Percentiles rank a stretch among this genome's conserved stretches.
Evolutionary conservation across 92 coral and sea anemone species (phyloP).

Genomic region (Porites rus): DNA sequence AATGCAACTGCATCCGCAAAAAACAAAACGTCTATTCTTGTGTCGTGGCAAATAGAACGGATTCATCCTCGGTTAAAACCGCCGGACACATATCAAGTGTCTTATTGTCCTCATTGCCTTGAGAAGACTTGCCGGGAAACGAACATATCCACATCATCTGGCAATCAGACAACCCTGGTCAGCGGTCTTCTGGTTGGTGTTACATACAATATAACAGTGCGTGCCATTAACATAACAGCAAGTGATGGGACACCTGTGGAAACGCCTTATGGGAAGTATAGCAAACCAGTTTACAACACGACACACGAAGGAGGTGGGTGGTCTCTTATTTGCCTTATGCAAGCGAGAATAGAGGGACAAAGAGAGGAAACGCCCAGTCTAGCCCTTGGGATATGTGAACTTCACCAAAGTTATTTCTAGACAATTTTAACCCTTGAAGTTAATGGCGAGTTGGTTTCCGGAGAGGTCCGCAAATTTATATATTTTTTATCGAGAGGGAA

Average conservation of each 20-base stretch:
- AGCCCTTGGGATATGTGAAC: too few species aligned
- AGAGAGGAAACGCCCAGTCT: too few species aligned
- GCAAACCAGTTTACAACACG: constrained; percentile 35
- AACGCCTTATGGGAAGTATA: constrained; percentile 40
- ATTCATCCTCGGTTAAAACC: neutral
- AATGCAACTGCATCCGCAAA: neutral
- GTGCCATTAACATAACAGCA: constrained; percentile 37
- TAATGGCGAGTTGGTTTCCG: too few species aligned
- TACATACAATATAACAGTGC: constrained; percentile 38
- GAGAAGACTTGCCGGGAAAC: neutral
- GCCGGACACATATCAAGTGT: neutral
- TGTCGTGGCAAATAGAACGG: neutral
- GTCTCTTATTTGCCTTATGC: neutral
- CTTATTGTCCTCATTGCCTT: neutral
- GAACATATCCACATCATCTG: neutral
- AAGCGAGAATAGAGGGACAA: neutral
- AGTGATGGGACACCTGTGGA: constrained; percentile 1
- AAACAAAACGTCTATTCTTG: constrained; percentile 37
- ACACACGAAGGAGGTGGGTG: constrained; percentile 69
- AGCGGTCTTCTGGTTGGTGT: neutral
- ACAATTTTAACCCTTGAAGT: too few species aligned
- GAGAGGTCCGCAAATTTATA: too few species aligned
- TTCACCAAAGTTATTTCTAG: too few species aligned
- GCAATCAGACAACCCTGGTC: neutral
- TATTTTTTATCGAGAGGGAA: too few species aligned